Evolutionary conservation across 2,113 vertebrate species (phyloP), one percentile per base, ranked within the genome.

Genomic region (Muscicapa adusta): DNA sequence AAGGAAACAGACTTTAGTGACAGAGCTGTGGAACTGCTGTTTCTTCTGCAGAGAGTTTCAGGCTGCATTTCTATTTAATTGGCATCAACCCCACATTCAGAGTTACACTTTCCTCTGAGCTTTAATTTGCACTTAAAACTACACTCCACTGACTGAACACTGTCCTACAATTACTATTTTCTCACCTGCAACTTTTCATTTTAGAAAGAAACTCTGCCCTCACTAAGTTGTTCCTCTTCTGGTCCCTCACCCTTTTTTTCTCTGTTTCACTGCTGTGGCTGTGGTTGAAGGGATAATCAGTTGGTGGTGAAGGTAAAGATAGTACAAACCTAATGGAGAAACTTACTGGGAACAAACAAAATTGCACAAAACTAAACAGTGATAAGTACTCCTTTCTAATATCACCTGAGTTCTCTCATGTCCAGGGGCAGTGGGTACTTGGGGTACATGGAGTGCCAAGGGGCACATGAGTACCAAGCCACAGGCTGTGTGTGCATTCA

Each of bases 31-130:
- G 70, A 89, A 78, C 81, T 2, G 22, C 47, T 61, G 53, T 82
- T 96, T 78, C 80, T 91, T 85, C 57, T 58, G 50, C 22, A 54
- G 58, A 62, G 74, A 68, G 14, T 83, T 91, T 82, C 87, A 88
- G 91, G 10, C 81, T 95, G 54, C 34, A 47, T 82, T 96, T 95
- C 77, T 91, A 28, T 70, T 96, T 95, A 95, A 95, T 89, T 95
- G 92, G n/a, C 60, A 58, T 76, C 62, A 87, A 77, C 13, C 9
- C 54, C 33, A 28, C 62, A 86, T 93, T 87, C 42, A 50, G 78
- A 82, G 17, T 65, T 78, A 62, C 14, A 13, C 18, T 79, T 88
- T 79, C 54, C 17, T 94, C 58, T 93, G 66, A 88, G 62, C 38
- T 82, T 89, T 87, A 96, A 94, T 93, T 94, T 91, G 45, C 51